Evolutionary conservation across 2,797 vertebrate genomes (phyloP).

Genomic region (Falco rusticolus): DNA sequence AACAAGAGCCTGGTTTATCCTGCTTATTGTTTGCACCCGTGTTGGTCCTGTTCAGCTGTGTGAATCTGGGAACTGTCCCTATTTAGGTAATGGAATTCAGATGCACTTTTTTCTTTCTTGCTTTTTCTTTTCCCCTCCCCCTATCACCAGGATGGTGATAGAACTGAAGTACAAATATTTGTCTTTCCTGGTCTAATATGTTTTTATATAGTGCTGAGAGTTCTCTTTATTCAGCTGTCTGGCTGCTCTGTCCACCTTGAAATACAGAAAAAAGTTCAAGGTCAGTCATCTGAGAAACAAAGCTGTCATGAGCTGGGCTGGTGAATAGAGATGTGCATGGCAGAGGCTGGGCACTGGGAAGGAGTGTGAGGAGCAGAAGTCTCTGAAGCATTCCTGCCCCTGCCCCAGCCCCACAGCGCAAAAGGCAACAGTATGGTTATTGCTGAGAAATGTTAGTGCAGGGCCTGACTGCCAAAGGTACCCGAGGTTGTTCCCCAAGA

Average conservation of each 20-base stretch:
- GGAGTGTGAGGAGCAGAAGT: neutral
- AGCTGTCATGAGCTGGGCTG: neutral
- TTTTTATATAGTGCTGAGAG: neutral
- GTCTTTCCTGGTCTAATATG: constrained; percentile 29
- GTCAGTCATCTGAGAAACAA: neutral
- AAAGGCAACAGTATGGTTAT: neutral
- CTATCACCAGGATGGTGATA: neutral
- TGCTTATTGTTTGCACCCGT: neutral
- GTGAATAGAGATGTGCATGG: neutral
- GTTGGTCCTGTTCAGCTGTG: neutral
- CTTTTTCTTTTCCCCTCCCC: too few relatives aligned
- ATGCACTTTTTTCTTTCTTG: neutral
- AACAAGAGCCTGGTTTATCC: neutral
- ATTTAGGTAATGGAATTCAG: neutral
- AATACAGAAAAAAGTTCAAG: neutral
- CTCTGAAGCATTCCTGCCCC: neutral
- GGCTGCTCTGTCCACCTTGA: neutral
- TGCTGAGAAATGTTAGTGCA: neutral
- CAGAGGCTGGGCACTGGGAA: neutral
- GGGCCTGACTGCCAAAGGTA: neutral
- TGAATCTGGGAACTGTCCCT: neutral
- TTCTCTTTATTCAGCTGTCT: constrained; percentile 33
- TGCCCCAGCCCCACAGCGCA: rapidly evolving
- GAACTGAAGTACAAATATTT: constrained; percentile 59
- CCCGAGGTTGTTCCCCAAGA: neutral